A percentile compares a stretch with the other conserved stretches of the same genome.
phyloP scores from a whole-genome alignment of 2,888 invertebrate species.

The Philaethria dido region DNA sequence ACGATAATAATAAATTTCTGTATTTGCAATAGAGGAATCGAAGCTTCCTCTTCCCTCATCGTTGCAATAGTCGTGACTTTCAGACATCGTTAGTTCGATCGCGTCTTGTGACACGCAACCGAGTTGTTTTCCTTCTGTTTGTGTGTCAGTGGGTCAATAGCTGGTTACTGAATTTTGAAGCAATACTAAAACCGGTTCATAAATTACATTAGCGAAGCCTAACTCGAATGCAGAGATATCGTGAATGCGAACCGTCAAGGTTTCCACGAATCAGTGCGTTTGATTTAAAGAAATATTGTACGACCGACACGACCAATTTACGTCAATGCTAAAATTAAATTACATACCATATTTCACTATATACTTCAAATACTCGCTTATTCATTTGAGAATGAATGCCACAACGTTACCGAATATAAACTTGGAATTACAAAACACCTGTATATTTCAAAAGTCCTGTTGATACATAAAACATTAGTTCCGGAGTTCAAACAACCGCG shows the following conservation, averaged over 20 bases:
- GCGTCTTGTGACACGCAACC: constrained; percentile 60
- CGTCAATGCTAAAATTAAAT: background rate
- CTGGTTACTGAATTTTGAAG: constrained; percentile 71
- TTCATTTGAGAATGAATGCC: background rate
- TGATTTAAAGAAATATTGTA: constrained; percentile 15
- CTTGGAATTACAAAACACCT: constrained; percentile 10
- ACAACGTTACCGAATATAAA: constrained; percentile 2
- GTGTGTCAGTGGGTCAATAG: constrained; percentile 81
- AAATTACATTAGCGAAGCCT: constrained; percentile 50
- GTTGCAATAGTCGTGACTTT: constrained; percentile 21
- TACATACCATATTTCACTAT: background rate
- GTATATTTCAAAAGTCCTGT: constrained; percentile 29
- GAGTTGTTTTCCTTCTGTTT: constrained; percentile 77
- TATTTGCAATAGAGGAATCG: background rate
- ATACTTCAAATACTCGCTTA: background rate
- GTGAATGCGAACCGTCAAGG: constrained; percentile 35
- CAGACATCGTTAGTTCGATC: constrained; percentile 29
- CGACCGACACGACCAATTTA: constrained; percentile 16
- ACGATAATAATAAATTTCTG: background rate
- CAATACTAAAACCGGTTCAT: constrained; percentile 69
- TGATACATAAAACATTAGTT: constrained; percentile 38
- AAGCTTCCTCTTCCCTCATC: constrained; percentile 33
- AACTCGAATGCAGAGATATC: constrained; percentile 39
- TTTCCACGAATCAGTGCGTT: constrained; percentile 20
- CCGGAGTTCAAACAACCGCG: constrained; percentile 33